Percentiles rank a stretch among this genome's conserved stretches.
Evolutionary conservation across 1,140 invertebrate genomes (phyloP).

Genomic region (Stratiolaelaps scimitus): DNA sequence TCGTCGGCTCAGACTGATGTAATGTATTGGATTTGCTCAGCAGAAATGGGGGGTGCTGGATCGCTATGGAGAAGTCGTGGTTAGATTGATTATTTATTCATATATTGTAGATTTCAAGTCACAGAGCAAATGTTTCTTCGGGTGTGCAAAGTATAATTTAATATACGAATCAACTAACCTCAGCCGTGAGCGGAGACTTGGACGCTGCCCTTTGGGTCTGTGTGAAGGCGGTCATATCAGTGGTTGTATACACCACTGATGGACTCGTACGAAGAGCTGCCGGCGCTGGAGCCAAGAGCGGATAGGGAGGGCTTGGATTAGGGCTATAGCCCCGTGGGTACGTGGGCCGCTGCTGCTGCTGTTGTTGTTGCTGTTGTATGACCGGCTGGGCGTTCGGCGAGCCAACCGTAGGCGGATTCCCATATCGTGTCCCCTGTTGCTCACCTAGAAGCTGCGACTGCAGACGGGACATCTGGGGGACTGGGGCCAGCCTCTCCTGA

Average conservation of each 20-base stretch:
- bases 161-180: background rate
- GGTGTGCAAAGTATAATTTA: no score
- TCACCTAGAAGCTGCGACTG: slow-evolving; percentile 37
- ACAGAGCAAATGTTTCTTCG: no score
- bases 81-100: no score
- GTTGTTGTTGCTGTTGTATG: no score
- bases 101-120: no score
- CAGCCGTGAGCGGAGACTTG: background rate
- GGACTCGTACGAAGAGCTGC: slow-evolving; percentile 23
- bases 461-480: slow-evolving; percentile 30
- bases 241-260: no score
- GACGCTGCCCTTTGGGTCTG: background rate
- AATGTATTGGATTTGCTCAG: no score
- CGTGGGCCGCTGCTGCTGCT: slow-evolving; percentile 44
- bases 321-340: slow-evolving; percentile 42
- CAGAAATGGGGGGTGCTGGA: no score
- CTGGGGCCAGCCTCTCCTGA: slow-evolving; percentile 9
- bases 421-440: slow-evolving; percentile 36
- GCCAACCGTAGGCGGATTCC: slow-evolving; percentile 29
- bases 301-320: slow-evolving; percentile 4
- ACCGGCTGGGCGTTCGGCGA: slow-evolving; percentile 39
- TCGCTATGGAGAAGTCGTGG: no score
- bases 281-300: slow-evolving; percentile 42
- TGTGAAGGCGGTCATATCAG: no score
- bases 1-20: no score